Evolutionary conservation across 2,888 invertebrate species (phyloP), one percentile per base, ranked within the genome.

Genomic region (Parascotia fuliginaria): DNA sequence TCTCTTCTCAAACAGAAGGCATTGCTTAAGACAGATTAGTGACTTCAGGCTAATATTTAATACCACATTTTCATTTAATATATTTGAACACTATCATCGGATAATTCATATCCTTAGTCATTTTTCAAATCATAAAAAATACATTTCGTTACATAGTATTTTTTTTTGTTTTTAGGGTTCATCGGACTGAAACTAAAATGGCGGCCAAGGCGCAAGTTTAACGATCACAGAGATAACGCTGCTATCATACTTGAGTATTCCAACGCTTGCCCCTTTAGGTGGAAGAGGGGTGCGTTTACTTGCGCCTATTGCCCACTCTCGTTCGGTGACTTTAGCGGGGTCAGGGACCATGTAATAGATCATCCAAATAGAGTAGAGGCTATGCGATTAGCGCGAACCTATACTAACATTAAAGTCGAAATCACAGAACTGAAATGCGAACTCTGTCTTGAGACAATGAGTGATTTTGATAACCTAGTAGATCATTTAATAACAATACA

Each of bases 181-280:
- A 50, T 63, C 72, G 75, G 73, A 69, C 64, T 60, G 71, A 78
- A 72, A 62, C 58, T 79, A 58, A 84, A 81, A 74, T 88, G 87
- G 87, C 87, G 75, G 75, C 77, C 83, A 67, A 78, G 70, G 65
- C 82, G 84, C 75, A 85, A 83, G 81, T 87, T 72, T 79, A 75
- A 85, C 62, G 87, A 90, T 79, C 83, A 83, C 65, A 88, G 89
- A 73, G 84, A 85, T 79, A 90, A 91, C 67, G 89, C 90, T 41
- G 83, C 81, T 29, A 73, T 86, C 47, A 82, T 91, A 45, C 70
- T 91, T 49, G 83, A 88, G 68, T 85, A 73, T 69, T 89, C 90
- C 27, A 91, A 87, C 72, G 81, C 75, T 19, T 82, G 83, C 50
- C 91, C 91, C 0, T 92, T 92, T 69, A 78, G 89, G 54, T 89